These are phyloP conservation scores for Petrocephalus zakoni DNA, from an alignment of 2,113 vertebrate genomes.

Conservation along the genomic window DNA sequence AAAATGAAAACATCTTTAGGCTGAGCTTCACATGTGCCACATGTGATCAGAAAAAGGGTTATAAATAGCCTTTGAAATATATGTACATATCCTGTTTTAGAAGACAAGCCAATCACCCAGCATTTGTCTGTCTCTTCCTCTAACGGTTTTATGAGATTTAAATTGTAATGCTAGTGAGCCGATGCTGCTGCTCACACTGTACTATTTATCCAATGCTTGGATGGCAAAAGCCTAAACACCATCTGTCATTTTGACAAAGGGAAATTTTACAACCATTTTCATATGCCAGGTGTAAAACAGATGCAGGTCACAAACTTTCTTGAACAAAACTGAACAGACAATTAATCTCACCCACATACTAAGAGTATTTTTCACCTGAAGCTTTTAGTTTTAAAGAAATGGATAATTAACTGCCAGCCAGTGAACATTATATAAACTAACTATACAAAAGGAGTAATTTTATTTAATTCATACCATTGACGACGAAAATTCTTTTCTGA, in stretches of 20 bases:
- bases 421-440: background rate
- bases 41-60: background rate
- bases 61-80: background rate
- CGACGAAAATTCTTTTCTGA: background rate
- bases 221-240: background rate
- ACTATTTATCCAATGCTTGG: background rate
- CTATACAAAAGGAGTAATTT: background rate
- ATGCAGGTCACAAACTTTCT: background rate
- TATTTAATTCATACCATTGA: background rate
- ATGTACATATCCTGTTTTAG: background rate
- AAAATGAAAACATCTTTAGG: background rate
- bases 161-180: background rate
- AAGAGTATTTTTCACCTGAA: background rate
- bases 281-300: background rate
- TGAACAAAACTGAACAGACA: background rate
- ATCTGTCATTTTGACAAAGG: constrained; percentile 3
- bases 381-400: background rate
- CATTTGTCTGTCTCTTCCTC: background rate
- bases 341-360: background rate
- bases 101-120: background rate
- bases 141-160: background rate
- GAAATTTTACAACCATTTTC: background rate
- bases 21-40: background rate
- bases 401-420: background rate
- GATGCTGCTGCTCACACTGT: background rate